Evolutionary conservation across 2,888 invertebrate species (phyloP), one percentile per base, ranked within the genome.

Genomic region (Cephalotes varians): DNA sequence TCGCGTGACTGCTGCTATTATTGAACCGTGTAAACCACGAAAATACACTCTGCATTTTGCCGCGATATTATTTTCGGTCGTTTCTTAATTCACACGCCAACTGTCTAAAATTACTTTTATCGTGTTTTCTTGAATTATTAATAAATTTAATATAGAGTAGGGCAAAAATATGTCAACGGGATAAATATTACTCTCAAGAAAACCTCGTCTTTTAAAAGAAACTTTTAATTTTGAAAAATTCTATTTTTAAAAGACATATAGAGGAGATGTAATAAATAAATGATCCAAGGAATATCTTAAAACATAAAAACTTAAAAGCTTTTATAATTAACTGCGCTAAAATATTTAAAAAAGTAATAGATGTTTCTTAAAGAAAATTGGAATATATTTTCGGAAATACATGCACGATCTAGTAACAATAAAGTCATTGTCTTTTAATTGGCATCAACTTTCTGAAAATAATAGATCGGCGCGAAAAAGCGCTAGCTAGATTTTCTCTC

Each of bases 1-100:
- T 56, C 77, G 56, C 71, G 44, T 69, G 77, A 69, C 77, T 79
- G 34, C 31, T 18, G 31, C 54, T 79, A 79, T 79, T 79, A 79
- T 79, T 79, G 44, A 69, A 69, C 10, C 21, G 25, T 56, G 69
- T 25, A 71, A 67, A 69, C 15, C 40, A 28, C 77, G 34, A 79
- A 71, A 77, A 77, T 77, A 77, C n/a, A 71, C 71, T 69, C 31
- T 21, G 47, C 69, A 47, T 34, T 79, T 71, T n/a, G 25, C 34
- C 69, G 56, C 37, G 25, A 79, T 34, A 56, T 79, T 79, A 79
- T 79, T 79, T 79, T 79, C 12, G 47, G 34, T 54, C 56, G 56
- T 44, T 58, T n/a, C 34, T 58, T 18, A 65, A 28, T 65, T 65
- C 65, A 65, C 65, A 65, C 65, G 65, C 76, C 65, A 65, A 65